A percentile compares a stretch with the other conserved stretches of the same genome.
Evolutionary conservation across 1,140 invertebrate genomes (phyloP).

Genomic region (Grapholita molesta): DNA sequence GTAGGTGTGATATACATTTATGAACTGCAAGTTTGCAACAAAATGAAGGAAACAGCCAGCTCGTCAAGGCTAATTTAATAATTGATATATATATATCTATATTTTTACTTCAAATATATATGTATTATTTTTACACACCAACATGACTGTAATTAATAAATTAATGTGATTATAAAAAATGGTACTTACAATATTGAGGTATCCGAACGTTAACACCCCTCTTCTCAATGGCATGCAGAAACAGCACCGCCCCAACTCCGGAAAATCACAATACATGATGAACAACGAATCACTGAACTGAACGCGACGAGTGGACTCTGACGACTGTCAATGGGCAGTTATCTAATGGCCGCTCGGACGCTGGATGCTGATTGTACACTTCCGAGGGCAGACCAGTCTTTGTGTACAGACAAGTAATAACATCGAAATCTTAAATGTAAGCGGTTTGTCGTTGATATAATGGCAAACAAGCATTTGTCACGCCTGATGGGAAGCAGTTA

Average conservation of each 20-base stretch:
- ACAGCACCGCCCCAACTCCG: slow-evolving; percentile 48
- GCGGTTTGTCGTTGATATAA: too few species aligned
- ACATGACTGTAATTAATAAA: too few species aligned
- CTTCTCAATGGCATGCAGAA: slow-evolving; percentile 51
- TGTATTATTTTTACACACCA: too few species aligned
- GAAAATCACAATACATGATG: slow-evolving; percentile 60
- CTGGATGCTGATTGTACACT: background rate
- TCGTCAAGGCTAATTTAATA: too few species aligned
- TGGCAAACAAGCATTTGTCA: too few species aligned
- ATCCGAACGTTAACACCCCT: slow-evolving; percentile 49
- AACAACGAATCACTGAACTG: background rate
- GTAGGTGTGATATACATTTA: too few species aligned
- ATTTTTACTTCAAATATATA: too few species aligned
- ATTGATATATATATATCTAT: too few species aligned
- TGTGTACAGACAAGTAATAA: background rate
- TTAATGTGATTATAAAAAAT: background rate
- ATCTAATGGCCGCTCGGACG: slow-evolving; percentile 4
- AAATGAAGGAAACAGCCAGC: too few species aligned
- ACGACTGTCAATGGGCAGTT: background rate
- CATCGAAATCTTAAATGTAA: too few species aligned
- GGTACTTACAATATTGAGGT: slow-evolving; percentile 48
- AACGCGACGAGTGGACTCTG: background rate
- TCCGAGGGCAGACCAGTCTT: background rate
- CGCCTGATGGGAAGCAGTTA: too few species aligned
- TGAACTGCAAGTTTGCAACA: too few species aligned